Conservation (phyloP, 1,140 invertebrate species). For the Eueides isabella region DNA sequence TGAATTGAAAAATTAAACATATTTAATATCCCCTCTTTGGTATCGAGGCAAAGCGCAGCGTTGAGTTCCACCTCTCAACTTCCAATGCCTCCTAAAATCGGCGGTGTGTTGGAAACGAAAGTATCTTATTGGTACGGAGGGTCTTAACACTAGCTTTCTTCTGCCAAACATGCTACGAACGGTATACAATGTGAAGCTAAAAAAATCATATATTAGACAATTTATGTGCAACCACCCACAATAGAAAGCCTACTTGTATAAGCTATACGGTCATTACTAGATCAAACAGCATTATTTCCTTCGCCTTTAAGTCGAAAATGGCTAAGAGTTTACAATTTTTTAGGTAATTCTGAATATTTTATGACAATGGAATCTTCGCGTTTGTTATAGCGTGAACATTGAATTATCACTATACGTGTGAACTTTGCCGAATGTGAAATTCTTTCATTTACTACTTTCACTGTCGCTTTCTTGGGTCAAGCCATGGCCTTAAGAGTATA, state of each 20-base stretch:
- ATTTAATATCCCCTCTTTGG: too few species aligned
- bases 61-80: too few species aligned
- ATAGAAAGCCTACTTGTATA: neutral
- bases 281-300: conserved; percentile 21
- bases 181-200: too few species aligned
- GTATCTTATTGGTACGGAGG: too few species aligned
- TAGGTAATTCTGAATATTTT: conserved; percentile 47
- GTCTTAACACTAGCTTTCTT: too few species aligned
- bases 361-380: conserved; percentile 51
- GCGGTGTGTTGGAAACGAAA: too few species aligned
- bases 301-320: conserved; percentile 42
- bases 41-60: too few species aligned
- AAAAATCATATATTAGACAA: neutral
- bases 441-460: conserved; percentile 58
- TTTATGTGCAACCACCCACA: neutral
- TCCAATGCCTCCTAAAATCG: too few species aligned
- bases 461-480: conserved; percentile 55
- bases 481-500: conserved; percentile 34
- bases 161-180: too few species aligned
- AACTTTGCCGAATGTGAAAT: conserved; percentile 61
- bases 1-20: too few species aligned
- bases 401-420: conserved; percentile 63
- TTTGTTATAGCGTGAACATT: conserved; percentile 51
- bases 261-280: conserved; percentile 12
- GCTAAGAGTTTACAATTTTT: conserved; percentile 19